Percentiles rank a stretch among this genome's conserved stretches.
These are phyloP conservation scores for Rhyzopertha dominica DNA, from an alignment of 1,140 invertebrate genomes.

Conservation along the genomic window DNA sequence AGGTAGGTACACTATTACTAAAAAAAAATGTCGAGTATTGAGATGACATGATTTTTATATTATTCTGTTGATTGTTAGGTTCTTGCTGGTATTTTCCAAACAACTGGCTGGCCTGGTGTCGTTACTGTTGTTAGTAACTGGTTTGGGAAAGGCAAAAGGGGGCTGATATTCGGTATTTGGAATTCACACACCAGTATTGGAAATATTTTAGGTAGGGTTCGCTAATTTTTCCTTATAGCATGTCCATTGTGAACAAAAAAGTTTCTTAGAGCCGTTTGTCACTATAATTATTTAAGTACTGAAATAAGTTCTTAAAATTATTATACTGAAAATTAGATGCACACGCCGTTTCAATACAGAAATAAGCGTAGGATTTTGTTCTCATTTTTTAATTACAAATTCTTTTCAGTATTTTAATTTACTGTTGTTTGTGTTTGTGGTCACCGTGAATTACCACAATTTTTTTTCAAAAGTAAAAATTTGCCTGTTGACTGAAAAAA, in stretches of 20 bases:
- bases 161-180: conserved; percentile 93
- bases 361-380: too few species aligned
- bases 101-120: conserved; percentile 87
- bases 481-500: too few species aligned
- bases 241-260: too few species aligned
- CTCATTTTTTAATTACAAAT: too few species aligned
- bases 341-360: too few species aligned
- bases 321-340: too few species aligned
- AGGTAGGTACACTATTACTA: conserved; percentile 53
- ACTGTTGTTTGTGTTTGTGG: too few species aligned
- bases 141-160: conserved; percentile 88
- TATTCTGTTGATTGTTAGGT: conserved; percentile 51
- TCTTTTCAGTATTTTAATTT: too few species aligned
- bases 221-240: neutral
- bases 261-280: neutral
- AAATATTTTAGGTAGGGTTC: conserved; percentile 75
- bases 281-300: conserved; percentile 1
- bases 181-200: conserved; percentile 96
- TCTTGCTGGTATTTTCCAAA: conserved; percentile 79
- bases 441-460: too few species aligned
- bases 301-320: conserved; percentile 2
- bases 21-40: neutral
- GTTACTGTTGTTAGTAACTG: conserved; percentile 92
- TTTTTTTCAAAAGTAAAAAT: conserved; percentile 6
- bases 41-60: conserved; percentile 6